A percentile compares a stretch with the other conserved stretches of the same genome.
These are phyloP conservation scores for Hylaeus anthracinus DNA, from an alignment of 1,140 invertebrate species.

Conservation along the genomic window DNA sequence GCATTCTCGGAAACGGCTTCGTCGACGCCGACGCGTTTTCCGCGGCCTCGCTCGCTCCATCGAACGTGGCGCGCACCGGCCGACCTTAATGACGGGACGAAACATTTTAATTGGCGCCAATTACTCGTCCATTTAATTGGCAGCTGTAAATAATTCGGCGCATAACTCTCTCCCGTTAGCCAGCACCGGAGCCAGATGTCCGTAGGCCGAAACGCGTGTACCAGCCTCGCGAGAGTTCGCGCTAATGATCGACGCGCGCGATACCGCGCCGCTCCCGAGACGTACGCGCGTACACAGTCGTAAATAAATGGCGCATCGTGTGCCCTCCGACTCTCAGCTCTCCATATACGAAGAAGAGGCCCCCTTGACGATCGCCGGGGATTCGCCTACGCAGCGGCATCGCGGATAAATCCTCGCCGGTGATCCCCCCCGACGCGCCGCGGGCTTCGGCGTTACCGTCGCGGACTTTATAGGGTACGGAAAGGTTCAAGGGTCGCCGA, in stretches of 20 bases:
- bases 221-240: constrained; percentile 25
- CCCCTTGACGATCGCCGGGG: constrained; percentile 44
- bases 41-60: not conserved
- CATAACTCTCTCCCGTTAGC: constrained; percentile 16
- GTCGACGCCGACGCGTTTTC: constrained; percentile 22
- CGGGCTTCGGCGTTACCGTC: constrained; percentile 53
- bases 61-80: too few relatives aligned
- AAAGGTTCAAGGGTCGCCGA: constrained; percentile 51
- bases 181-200: constrained; percentile 16
- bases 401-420: constrained; percentile 33
- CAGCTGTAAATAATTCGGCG: constrained; percentile 52
- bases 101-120: constrained; percentile 52
- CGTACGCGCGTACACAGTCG: constrained; percentile 50
- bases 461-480: constrained; percentile 23
- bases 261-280: constrained; percentile 41
- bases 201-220: constrained; percentile 46
- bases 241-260: constrained; percentile 61
- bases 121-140: constrained; percentile 57
- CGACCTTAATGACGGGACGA: constrained; percentile 1
- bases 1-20: constrained; percentile 14
- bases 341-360: constrained; percentile 60
- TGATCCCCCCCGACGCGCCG: constrained; percentile 25
- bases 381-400: constrained; percentile 55
- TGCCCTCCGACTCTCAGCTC: constrained; percentile 52
- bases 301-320: constrained; percentile 64